Percentiles rank a stretch among this genome's conserved stretches.
Evolutionary conservation across 2,888 invertebrate genomes (phyloP).

Genomic region (Sympetrum striolatum): DNA sequence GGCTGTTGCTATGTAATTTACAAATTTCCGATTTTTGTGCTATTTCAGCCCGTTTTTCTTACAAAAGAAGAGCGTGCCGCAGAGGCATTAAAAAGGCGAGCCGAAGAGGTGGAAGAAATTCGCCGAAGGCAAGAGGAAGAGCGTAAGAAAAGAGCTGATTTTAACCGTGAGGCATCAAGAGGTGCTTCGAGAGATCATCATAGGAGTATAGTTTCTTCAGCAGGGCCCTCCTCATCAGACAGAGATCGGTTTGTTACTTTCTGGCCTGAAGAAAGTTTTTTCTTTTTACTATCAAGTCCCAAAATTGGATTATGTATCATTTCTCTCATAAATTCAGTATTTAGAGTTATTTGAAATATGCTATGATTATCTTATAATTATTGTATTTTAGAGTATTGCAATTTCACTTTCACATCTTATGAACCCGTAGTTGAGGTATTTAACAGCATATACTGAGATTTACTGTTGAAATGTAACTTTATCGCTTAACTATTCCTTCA

Average conservation of each 20-base stretch:
- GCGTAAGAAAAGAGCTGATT: slow-evolving; percentile 67
- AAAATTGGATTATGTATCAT: too few species aligned
- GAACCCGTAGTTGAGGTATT: too few species aligned
- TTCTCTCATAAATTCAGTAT: too few species aligned
- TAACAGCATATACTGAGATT: too few species aligned
- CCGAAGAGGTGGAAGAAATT: slow-evolving; percentile 86
- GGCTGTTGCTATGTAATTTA: neutral
- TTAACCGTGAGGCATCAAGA: slow-evolving; percentile 56
- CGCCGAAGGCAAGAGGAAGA: slow-evolving; percentile 76
- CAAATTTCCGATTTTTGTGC: slow-evolving; percentile 7
- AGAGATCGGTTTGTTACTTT: neutral
- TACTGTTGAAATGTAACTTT: too few species aligned
- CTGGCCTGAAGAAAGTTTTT: too few species aligned
- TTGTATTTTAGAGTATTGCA: too few species aligned
- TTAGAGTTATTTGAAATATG: too few species aligned
- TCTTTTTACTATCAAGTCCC: too few species aligned
- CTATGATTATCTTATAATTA: too few species aligned
- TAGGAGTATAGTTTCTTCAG: neutral
- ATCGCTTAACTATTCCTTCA: too few species aligned
- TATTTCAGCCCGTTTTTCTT: slow-evolving; percentile 83
- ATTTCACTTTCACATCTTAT: too few species aligned
- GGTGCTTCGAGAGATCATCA: slow-evolving; percentile 16
- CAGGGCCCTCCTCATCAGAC: neutral
- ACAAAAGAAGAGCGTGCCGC: slow-evolving; percentile 94
- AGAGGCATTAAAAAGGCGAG: slow-evolving; percentile 86